Percentiles rank a stretch among this genome's conserved stretches.
Evolutionary conservation across 2,888 invertebrate genomes (phyloP).

Genomic region (Odontothrips loti): DNA sequence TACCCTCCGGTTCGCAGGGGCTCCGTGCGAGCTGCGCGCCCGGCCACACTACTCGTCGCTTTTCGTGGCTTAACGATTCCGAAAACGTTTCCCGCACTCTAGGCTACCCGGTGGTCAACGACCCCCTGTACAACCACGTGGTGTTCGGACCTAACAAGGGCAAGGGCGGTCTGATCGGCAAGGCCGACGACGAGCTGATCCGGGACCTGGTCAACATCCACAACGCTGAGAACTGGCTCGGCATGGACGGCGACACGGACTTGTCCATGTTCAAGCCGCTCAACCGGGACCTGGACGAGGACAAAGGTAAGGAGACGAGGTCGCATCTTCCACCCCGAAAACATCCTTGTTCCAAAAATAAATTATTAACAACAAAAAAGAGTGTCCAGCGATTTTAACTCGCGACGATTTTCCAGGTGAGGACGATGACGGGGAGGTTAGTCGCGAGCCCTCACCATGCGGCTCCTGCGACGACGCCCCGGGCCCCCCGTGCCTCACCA

Average conservation of each 20-base stretch:
- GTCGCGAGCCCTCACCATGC: constrained; percentile 68
- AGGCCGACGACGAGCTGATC: constrained; percentile 83
- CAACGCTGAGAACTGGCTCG: constrained; percentile 91
- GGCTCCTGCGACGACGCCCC: constrained; percentile 51
- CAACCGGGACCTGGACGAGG: constrained; percentile 38
- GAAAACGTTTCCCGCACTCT: constrained; percentile 37
- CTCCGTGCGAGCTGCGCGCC: not conserved
- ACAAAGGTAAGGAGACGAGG: constrained; percentile 44
- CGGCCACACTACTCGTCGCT: not conserved
- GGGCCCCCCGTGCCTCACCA: constrained; percentile 14
- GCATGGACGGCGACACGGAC: constrained; percentile 84
- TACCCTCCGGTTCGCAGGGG: not conserved
- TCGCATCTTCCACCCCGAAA: not conserved
- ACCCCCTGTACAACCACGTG: constrained; percentile 92
- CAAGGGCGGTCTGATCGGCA: constrained; percentile 81
- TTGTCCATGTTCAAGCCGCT: constrained; percentile 70
- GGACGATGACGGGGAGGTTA: constrained; percentile 61
- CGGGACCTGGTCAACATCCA: constrained; percentile 85
- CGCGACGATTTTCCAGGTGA: constrained; percentile 50
- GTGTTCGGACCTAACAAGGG: constrained; percentile 94
- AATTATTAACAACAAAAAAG: not conserved
- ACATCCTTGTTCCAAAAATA: not conserved
- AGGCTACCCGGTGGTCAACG: constrained; percentile 97
- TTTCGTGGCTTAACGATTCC: too few relatives aligned
- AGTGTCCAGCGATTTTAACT: constrained; percentile 27